Percentiles rank a stretch among this genome's conserved stretches.
These are phyloP conservation scores for Dermatemys mawii DNA, from an alignment of 2,113 vertebrate genomes.

Conservation along the genomic window DNA sequence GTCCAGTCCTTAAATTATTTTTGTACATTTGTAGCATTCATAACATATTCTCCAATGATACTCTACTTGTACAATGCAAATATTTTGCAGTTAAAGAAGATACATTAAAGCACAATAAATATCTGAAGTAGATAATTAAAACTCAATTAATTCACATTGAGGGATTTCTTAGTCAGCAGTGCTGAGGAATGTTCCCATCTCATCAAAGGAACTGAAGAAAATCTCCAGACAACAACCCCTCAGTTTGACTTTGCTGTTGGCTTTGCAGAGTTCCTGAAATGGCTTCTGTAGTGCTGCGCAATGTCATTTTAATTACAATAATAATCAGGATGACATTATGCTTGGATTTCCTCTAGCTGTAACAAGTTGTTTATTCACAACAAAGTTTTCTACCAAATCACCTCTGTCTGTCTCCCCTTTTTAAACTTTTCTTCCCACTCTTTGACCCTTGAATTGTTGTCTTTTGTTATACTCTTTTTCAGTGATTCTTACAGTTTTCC, in stretches of 20 bases:
- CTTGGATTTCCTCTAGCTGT: not conserved
- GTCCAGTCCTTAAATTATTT: not conserved
- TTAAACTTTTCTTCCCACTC: not conserved
- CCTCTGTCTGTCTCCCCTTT: not conserved
- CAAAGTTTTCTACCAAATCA: not conserved
- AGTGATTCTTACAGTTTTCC: not conserved
- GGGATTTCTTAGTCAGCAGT: too few species aligned
- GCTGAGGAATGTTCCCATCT: too few species aligned
- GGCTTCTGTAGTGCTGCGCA: not conserved
- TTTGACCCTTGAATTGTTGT: not conserved
- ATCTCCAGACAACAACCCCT: too few species aligned
- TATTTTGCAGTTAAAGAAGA: too few species aligned
- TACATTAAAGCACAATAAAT: too few species aligned
- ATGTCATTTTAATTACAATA: not conserved
- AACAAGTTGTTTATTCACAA: not conserved
- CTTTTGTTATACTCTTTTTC: not conserved
- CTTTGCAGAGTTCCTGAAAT: not conserved
- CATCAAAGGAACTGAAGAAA: too few species aligned
- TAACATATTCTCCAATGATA: not conserved
- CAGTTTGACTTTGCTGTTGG: not conserved
- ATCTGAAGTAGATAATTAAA: too few species aligned
- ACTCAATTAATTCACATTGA: too few species aligned
- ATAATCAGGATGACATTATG: rapidly evolving
- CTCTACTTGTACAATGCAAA: too few species aligned
- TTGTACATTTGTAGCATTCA: not conserved